phyloP scores from a whole-genome alignment of 2,888 invertebrate species.

The Conistra vaccinii region DNA sequence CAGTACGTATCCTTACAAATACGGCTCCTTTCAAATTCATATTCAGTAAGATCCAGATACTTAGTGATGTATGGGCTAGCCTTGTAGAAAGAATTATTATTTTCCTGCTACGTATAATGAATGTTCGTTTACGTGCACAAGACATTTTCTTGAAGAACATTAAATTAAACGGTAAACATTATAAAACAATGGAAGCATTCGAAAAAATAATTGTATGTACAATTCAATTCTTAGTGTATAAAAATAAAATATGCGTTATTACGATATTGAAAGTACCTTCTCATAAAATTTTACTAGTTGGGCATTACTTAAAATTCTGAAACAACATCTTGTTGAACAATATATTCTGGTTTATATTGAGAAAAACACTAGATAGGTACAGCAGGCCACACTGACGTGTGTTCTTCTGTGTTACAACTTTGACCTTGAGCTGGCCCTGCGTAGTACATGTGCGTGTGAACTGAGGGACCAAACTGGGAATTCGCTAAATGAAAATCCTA shows the following conservation, averaged over 20 bases:
- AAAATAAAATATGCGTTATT: background rate
- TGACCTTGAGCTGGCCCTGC: too few relatives aligned
- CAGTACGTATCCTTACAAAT: conserved; percentile 16
- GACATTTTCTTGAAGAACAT: background rate
- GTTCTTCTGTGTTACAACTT: too few relatives aligned
- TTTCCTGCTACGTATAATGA: background rate
- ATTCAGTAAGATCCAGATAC: background rate
- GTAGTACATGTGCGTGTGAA: too few relatives aligned
- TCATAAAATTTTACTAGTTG: conserved; percentile 9
- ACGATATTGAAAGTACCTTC: background rate
- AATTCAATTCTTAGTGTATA: background rate
- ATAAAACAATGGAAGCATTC: background rate
- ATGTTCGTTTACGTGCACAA: background rate
- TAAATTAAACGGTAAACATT: too few relatives aligned
- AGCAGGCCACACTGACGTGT: too few relatives aligned
- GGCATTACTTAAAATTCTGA: background rate
- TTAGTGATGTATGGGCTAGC: background rate
- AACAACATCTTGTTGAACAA: conserved; percentile 5
- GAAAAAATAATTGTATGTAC: background rate
- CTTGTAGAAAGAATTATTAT: background rate
- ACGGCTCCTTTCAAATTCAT: conserved; percentile 23
- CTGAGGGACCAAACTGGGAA: too few relatives aligned
- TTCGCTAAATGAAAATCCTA: too few relatives aligned
- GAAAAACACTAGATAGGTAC: background rate
- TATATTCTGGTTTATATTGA: background rate